phyloP scores from a whole-genome alignment of 1,140 invertebrate species.

The Pectinophora gossypiella region DNA sequence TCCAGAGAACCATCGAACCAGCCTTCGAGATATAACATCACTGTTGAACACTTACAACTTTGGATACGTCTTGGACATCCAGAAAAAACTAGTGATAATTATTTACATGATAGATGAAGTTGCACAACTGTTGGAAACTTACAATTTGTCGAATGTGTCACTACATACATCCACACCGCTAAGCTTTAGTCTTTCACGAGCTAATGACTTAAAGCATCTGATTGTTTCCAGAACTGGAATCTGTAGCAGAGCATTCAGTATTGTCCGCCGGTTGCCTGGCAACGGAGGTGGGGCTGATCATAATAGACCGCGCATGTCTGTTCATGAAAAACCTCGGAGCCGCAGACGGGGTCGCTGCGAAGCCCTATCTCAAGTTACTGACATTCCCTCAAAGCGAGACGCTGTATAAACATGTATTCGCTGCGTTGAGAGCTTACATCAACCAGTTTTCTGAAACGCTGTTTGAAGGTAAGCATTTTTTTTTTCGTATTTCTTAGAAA shows the following conservation, averaged over 20 bases:
- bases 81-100: no score
- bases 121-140: no score
- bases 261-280: conserved; percentile 91
- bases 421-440: conserved; percentile 91
- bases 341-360: conserved; percentile 84
- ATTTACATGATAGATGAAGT: no score
- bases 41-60: no score
- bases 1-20: no score
- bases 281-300: conserved; percentile 92
- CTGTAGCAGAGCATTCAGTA: conserved; percentile 78
- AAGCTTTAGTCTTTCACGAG: no score
- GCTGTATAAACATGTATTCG: conserved; percentile 93
- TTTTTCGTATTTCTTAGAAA: no score
- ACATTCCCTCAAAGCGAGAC: conserved; percentile 93
- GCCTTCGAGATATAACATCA: no score
- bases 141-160: no score
- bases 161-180: no score
- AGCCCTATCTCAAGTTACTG: conserved; percentile 90
- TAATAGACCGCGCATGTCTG: conserved; percentile 89
- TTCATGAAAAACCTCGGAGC: conserved; percentile 88
- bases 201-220: no score
- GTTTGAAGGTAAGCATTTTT: conserved; percentile 89
- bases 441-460: conserved; percentile 91
- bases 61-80: no score
- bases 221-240: conserved; percentile 75